Percentiles rank a stretch among this genome's conserved stretches.
Evolutionary conservation across 64 coral and sea anemone genomes (phyloP).

Genomic region (Dendronephthya gigantea): DNA sequence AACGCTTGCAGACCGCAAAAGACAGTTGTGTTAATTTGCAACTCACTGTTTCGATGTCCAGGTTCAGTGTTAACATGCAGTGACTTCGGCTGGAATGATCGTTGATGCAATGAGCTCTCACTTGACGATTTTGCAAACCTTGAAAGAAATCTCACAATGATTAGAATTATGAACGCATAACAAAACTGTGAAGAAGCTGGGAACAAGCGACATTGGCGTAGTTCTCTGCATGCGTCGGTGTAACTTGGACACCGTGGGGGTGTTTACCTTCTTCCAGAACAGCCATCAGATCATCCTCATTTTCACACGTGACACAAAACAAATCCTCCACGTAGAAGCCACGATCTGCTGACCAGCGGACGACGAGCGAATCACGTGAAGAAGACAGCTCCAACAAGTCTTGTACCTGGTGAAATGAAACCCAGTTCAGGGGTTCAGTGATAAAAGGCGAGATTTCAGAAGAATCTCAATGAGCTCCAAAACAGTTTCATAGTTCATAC

Average conservation of each 20-base stretch:
- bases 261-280: constrained; percentile 95
- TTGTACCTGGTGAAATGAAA: constrained; percentile 43
- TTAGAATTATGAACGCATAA: not conserved
- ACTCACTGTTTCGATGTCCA: constrained; percentile 82
- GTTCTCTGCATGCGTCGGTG: not conserved
- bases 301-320: constrained; percentile 86
- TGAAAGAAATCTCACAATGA: constrained; percentile 7
- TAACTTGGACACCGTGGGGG: too few species aligned
- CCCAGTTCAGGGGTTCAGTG: too few species aligned
- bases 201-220: not conserved
- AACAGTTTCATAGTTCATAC: constrained; percentile 21
- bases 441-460: too few species aligned
- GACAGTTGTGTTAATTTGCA: too few species aligned
- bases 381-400: constrained; percentile 78
- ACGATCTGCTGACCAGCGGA: constrained; percentile 74
- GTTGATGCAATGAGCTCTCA: constrained; percentile 85
- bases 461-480: too few species aligned
- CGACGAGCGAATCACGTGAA: constrained; percentile 77
- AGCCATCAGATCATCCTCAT: constrained; percentile 74
- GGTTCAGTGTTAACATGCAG: constrained; percentile 72
- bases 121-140: constrained; percentile 85
- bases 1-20: too few species aligned
- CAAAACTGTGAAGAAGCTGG: too few species aligned
- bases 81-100: constrained; percentile 96
- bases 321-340: constrained; percentile 97